Percentiles rank a stretch among this genome's conserved stretches.
phyloP scores from a whole-genome alignment of 2,113 vertebrate genomes.

The Perca fluviatilis region DNA sequence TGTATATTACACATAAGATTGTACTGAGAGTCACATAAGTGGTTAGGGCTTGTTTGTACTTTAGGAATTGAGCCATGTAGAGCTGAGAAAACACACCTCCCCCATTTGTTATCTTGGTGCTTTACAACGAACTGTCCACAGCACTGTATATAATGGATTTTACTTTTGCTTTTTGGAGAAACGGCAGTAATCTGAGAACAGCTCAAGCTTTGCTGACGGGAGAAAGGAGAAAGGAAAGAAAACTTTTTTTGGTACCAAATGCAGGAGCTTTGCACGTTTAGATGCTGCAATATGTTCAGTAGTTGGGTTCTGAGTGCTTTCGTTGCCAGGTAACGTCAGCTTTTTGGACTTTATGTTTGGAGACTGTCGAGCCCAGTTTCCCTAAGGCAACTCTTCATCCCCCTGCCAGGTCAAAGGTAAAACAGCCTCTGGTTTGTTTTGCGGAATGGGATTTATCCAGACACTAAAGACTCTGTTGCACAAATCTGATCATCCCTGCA shows the following conservation, averaged over 20 bases:
- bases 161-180: slow-evolving; percentile 32
- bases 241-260: slow-evolving; percentile 24
- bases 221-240: slow-evolving; percentile 20
- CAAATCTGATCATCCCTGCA: slow-evolving; percentile 34
- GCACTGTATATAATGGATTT: slow-evolving; percentile 50
- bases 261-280: slow-evolving; percentile 26
- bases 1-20: slow-evolving; percentile 41
- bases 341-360: slow-evolving; percentile 21
- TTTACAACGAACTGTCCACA: slow-evolving; percentile 57
- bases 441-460: slow-evolving; percentile 34
- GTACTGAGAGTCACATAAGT: slow-evolving; percentile 47
- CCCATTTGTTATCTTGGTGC: slow-evolving; percentile 49
- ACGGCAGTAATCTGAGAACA: slow-evolving; percentile 19
- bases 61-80: slow-evolving; percentile 72
- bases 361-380: background rate
- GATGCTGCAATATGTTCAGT: slow-evolving; percentile 45
- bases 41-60: slow-evolving; percentile 57
- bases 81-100: slow-evolving; percentile 30
- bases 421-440: slow-evolving; percentile 3
- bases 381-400: slow-evolving; percentile 40
- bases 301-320: slow-evolving; percentile 24
- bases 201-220: slow-evolving; percentile 11
- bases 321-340: slow-evolving; percentile 25
- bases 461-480: slow-evolving; percentile 52
- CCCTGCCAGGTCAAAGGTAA: slow-evolving; percentile 33